Conservation (phyloP, 2,888 invertebrate species). For the Cataglyphis rosenhaueri region DNA sequence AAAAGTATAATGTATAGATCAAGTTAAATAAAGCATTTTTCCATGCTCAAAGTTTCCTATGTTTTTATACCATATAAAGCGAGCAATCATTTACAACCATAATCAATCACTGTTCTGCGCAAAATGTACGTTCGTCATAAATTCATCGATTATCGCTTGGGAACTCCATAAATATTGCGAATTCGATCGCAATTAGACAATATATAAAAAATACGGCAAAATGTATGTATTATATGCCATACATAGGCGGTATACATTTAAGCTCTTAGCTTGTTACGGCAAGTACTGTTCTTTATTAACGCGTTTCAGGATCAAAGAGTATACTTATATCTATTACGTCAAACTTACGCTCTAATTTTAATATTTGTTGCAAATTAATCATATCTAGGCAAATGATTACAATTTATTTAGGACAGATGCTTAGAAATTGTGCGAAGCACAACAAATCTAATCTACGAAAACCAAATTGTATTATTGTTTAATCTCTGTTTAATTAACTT, state of each 20-base stretch:
- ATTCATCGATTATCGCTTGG: neutral
- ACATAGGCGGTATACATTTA: neutral
- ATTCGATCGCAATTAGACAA: neutral
- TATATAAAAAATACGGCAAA: neutral
- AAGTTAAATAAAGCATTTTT: conserved; percentile 48
- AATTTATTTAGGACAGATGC: conserved; percentile 20
- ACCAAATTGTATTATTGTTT: conserved; percentile 26
- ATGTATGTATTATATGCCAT: neutral
- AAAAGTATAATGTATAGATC: conserved; percentile 37
- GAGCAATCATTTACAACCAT: conserved; percentile 5
- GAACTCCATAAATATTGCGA: neutral
- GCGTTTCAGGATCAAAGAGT: neutral
- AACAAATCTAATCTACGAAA: conserved; percentile 15
- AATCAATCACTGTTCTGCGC: neutral
- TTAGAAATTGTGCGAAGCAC: conserved; percentile 64
- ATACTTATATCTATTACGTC: neutral
- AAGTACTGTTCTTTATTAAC: neutral
- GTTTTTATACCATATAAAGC: neutral
- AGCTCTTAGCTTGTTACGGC: neutral
- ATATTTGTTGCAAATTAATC: conserved; percentile 5
- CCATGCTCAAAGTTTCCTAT: conserved; percentile 18
- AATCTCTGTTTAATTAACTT: conserved; percentile 41
- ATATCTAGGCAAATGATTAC: neutral
- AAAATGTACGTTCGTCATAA: conserved; percentile 4
- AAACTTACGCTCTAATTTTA: neutral